Evolutionary conservation across 2,888 invertebrate genomes (phyloP).

Genomic region (Diarsia dahlii): DNA sequence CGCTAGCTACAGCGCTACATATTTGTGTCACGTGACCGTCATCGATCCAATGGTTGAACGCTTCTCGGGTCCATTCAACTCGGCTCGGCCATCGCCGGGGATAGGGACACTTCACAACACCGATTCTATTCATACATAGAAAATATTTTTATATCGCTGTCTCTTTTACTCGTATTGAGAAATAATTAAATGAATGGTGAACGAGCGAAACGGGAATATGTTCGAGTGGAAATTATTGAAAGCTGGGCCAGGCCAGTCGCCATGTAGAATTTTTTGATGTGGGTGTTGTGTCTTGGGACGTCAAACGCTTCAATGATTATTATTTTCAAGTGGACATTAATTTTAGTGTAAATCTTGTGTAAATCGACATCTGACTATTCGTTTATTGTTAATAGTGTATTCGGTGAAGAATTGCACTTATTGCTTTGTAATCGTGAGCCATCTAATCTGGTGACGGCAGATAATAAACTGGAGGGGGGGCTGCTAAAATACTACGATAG

Average conservation of each 20-base stretch:
- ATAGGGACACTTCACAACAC: conserved; percentile 88
- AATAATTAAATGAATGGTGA: conserved; percentile 90
- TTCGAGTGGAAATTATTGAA: conserved; percentile 90
- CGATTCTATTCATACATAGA: conserved; percentile 89
- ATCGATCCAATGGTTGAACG: conserved; percentile 91
- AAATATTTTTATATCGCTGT: conserved; percentile 87
- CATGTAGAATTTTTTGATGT: conserved; percentile 90
- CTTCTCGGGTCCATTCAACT: conserved; percentile 91
- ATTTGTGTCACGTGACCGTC: conserved; percentile 88
- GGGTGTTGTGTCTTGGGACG: conserved; percentile 89
- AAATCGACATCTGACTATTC: conserved; percentile 79
- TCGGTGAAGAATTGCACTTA: conserved; percentile 74
- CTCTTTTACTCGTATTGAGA: conserved; percentile 86
- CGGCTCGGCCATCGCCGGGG: conserved; percentile 83
- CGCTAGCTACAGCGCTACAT: conserved; percentile 76
- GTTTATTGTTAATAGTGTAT: conserved; percentile 76
- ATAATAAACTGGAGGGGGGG: conserved; percentile 89
- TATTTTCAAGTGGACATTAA: conserved; percentile 88
- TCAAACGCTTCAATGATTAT: conserved; percentile 90
- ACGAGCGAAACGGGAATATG: conserved; percentile 88
- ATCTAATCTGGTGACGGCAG: conserved; percentile 84
- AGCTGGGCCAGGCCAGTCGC: conserved; percentile 88
- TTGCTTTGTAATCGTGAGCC: conserved; percentile 83
- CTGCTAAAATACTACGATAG: conserved; percentile 90
- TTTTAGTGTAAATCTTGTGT: conserved; percentile 85